Evolutionary conservation across 2,888 invertebrate genomes (phyloP).

Genomic region (Lithodes maja): DNA sequence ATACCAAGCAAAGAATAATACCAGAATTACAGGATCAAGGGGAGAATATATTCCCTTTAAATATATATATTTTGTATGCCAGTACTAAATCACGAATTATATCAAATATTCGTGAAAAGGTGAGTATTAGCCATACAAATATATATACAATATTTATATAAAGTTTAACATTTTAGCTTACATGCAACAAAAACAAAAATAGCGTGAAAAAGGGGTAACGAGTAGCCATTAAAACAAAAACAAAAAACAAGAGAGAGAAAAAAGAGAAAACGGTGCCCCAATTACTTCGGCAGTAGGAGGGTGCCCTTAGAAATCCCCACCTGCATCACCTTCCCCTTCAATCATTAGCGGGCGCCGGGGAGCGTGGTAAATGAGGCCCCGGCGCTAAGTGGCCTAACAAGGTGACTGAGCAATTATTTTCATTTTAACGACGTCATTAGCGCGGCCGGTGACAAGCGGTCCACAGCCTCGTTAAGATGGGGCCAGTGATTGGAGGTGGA

Average conservation of each 20-base stretch:
- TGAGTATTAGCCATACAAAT: no score
- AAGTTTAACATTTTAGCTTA: no score
- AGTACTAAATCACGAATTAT: no score
- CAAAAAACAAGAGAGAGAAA: constrained; percentile 10
- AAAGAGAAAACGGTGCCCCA: constrained; percentile 30
- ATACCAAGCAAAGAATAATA: no score
- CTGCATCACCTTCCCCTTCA: constrained; percentile 65
- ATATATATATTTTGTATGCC: no score
- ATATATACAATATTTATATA: no score
- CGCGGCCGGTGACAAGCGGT: constrained; percentile 63
- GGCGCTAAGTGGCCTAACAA: constrained; percentile 65
- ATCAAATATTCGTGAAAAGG: no score
- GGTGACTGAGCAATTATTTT: constrained; percentile 67
- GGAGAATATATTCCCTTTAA: no score
- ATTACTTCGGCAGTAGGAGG: constrained; percentile 15
- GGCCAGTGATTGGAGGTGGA: constrained; percentile 58
- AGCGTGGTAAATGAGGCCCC: constrained; percentile 63
- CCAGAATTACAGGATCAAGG: no score
- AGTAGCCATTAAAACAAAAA: constrained; percentile 16
- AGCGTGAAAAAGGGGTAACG: constrained; percentile 15
- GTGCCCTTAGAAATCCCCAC: constrained; percentile 50
- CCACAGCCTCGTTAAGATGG: constrained; percentile 61
- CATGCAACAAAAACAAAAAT: neutral
- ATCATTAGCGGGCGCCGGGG: constrained; percentile 59
- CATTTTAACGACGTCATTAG: constrained; percentile 67